Base-by-base conservation (phyloP, 2,113 vertebrate species). In the Macquaria australasica region DNA sequence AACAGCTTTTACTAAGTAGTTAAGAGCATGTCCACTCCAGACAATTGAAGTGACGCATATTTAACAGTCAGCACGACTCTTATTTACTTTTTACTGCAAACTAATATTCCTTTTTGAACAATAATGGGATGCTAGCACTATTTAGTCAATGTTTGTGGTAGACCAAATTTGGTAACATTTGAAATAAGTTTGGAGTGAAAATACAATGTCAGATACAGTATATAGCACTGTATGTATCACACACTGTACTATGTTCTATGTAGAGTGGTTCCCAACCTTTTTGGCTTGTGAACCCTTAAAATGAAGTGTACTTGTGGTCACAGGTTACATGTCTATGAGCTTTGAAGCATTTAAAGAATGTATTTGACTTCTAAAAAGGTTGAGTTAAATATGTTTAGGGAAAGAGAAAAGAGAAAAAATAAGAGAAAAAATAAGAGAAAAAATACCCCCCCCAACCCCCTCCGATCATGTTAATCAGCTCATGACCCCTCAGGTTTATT, bases 1-100 rank as follows among this genome's bases (percentile, higher is more conserved):
- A 41, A n/a, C 74, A 53, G 68, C 50, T 82, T 51, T 76, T 18
- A 20, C 21, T 55, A 23, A 31, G 20, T 59, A 21, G n/a, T 43
- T 43, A 23, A 37, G 15, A 74, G 62, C 34, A 31, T 5, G 6
- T 43, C 64, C n/a, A 23, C 31, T 23, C 39, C 45, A 74, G 70
- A 41, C 6, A 72, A 59, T 1, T 20, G 14, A 78, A 50, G 62
- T 63, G 25, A 53, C 11, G 6, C 34, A 50, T 18, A 5, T 73
- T 45, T 18, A 64, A 23, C 25, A 50, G 18, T 39, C 28, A 67
- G 59, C 8, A 0, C 10, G 0, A 51, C n/a, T 72, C 1, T 10
- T 21, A 67, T 74, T 34, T 23, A 45, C 14, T 41, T 41, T 43
- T 28, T 18, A 25, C 12, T 51, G 18, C 16, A 45, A 70, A 70